Conservation (phyloP, 2,113 vertebrate genomes). For the Tringa solitaria region DNA sequence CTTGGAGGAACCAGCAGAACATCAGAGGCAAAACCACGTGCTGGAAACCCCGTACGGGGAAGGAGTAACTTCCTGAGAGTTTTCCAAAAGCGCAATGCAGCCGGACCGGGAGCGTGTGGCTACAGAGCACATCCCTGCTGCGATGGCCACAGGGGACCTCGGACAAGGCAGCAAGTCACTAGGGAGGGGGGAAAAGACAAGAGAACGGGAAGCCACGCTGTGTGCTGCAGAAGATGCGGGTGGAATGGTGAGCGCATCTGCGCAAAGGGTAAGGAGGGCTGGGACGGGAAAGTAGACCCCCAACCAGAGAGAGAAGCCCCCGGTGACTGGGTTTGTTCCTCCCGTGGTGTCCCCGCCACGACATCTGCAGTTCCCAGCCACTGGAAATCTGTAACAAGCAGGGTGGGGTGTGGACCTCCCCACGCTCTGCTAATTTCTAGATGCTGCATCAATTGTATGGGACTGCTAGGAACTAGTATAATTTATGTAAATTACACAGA, state of each 20-base stretch:
- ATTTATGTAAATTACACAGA: constrained; percentile 71
- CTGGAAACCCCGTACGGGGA: not conserved
- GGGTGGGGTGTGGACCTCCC: not conserved
- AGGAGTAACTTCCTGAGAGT: not conserved
- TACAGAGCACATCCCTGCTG: not conserved
- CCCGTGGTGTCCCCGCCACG: not conserved
- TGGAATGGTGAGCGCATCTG: not conserved
- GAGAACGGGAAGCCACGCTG: not conserved
- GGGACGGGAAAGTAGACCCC: not conserved
- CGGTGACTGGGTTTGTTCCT: not conserved
- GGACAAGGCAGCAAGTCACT: not conserved
- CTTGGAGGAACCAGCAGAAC: not conserved
- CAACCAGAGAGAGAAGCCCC: not conserved
- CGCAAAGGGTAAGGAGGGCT: not conserved
- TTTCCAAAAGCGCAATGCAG: not conserved
- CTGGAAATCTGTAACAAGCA: not conserved
- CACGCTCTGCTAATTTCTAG: constrained; percentile 32
- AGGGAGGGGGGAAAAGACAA: not conserved
- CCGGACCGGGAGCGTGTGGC: accelerated
- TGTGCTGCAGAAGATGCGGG: not conserved
- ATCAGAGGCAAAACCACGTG: not conserved
- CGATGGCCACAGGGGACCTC: not conserved
- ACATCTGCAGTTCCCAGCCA: not conserved
- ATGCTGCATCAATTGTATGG: constrained; percentile 44
- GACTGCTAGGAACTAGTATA: constrained; percentile 60